Evolutionary conservation across 2,797 vertebrate genomes (phyloP), one percentile per base, ranked within the genome.

Genomic region (Ceyx erithaca): DNA sequence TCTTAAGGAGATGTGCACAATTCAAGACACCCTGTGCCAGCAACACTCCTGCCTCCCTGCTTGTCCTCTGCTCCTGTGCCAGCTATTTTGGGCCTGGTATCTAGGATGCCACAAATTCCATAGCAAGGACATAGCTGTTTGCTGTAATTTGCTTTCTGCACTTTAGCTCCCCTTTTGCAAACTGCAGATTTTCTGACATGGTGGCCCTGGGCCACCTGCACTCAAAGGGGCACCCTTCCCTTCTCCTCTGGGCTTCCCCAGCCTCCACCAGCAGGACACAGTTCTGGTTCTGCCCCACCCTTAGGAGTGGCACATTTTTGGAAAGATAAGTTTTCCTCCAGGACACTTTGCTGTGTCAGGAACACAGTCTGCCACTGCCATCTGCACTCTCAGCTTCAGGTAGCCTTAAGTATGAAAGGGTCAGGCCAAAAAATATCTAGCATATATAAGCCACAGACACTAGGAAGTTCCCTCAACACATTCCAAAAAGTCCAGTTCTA

Each of bases 231-330:
- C 35, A 59, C 40, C 19, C 28, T 80, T 46, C 17, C 54, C 46
- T 40, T 21, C 61, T 22, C 7, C 20, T 37, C 12, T 7, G 45
- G 22, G 26, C 59, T 45, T 45, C 45, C 26, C 26, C 2, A 1
- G 0, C 1, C 59, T 72, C 58, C 45, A 31, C 11, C 37, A 28
- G 22, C 0, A 1, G n/a, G 22, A 49, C 22, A 35, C 3, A 0
- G 43, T 37, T 66, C 45, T 33, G 76, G 31, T 28, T 59, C 46
- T 59, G 61, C 31, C 46, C 61, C 40, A 40, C 10, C 17, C 49
- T 28, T 59, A 31, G 2, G 0, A 67, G 13, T 2, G 2, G 11
- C 37, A 40, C 9, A 14, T 52, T 51, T 57, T 72, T 40, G 1
- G 37, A 66, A 66, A 72, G 14, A 30, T 14, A 70, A 7, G 9